Evolutionary conservation across 1,140 invertebrate species (phyloP), one percentile per base, ranked within the genome.

Genomic region (Drosophila auraria): DNA sequence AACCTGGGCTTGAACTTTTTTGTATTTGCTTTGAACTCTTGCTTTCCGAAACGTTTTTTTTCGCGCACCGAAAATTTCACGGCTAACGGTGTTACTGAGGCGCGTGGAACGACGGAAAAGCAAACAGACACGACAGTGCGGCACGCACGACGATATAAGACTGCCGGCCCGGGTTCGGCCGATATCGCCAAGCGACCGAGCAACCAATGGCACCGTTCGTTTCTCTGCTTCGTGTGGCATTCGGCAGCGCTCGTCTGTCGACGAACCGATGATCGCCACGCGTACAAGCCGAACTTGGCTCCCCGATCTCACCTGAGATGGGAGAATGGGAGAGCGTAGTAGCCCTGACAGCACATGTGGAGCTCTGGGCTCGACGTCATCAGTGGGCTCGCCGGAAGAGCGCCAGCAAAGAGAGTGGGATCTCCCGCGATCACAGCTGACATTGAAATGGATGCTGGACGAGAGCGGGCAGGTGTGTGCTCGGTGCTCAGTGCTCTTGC

Each of bases 221-320:
- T 11, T 8, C 8, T 64, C 23, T n/a, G 20, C 47, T 63, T 63
- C 30, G 59, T 45, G 23, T 14, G 12, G 14, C n/a, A 5, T 36
- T 78, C 51, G 64, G 57, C 6, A 12, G n/a, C 20, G 33, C 20
- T 68, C 59, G 65, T 12, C 40, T 20, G 42, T 17, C 57, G 40
- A 36, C 65, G 54, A 78, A 82, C 78, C 63, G 65, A 69, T 11
- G 84, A 87, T 81, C 84, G 84, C 84, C 84, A 87, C 84, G 84
- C 71, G 73, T 72, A 64, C 83, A 83, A 79, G 57, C 54, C 62
- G 36, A 44, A 25, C 58, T 42, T 42, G 15, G 27, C 20, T 47
- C 3, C 12, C 17, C 44, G 53, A 61, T 59, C 53, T 36, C 47
- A 79, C 76, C 66, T 77, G 75, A 38, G 23, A 6, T 14, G 0